Conservation (phyloP, 1,140 invertebrate species). For the Zaprionus africanus region DNA sequence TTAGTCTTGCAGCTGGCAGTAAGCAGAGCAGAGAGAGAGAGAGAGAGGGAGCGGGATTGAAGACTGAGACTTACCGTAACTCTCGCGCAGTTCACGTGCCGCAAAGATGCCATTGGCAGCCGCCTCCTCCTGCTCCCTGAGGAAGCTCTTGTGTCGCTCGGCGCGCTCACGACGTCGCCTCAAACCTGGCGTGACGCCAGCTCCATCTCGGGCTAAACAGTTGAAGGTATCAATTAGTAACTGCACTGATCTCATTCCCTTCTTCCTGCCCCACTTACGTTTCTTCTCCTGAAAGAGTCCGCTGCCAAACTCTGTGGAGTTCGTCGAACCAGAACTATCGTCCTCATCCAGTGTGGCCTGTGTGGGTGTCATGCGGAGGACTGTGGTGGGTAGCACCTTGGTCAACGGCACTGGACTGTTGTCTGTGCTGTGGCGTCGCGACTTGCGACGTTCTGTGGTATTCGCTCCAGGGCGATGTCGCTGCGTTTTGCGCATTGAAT, state of each 20-base stretch:
- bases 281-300: constrained; percentile 78
- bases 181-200: constrained; percentile 90
- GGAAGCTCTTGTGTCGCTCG: constrained; percentile 91
- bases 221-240: background rate
- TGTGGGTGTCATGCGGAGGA: constrained; percentile 70
- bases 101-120: constrained; percentile 85
- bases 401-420: constrained; percentile 86
- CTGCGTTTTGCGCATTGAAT: constrained; percentile 91
- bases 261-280: constrained; percentile 43
- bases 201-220: constrained; percentile 63
- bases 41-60: background rate
- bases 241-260: background rate
- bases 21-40: constrained; percentile 12
- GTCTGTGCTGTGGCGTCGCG: constrained; percentile 89
- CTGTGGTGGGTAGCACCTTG: constrained; percentile 72
- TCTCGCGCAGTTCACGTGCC: constrained; percentile 85
- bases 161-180: constrained; percentile 90
- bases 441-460: constrained; percentile 89
- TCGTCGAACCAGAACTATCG: constrained; percentile 83
- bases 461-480: constrained; percentile 88
- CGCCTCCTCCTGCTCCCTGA: constrained; percentile 91
- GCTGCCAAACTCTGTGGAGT: constrained; percentile 76
- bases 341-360: constrained; percentile 83
- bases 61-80: constrained; percentile 69
- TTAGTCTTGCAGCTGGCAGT: constrained; percentile 63